phyloP scores from a whole-genome alignment of 2,888 invertebrate genomes.

The Platycheirus albimanus region DNA sequence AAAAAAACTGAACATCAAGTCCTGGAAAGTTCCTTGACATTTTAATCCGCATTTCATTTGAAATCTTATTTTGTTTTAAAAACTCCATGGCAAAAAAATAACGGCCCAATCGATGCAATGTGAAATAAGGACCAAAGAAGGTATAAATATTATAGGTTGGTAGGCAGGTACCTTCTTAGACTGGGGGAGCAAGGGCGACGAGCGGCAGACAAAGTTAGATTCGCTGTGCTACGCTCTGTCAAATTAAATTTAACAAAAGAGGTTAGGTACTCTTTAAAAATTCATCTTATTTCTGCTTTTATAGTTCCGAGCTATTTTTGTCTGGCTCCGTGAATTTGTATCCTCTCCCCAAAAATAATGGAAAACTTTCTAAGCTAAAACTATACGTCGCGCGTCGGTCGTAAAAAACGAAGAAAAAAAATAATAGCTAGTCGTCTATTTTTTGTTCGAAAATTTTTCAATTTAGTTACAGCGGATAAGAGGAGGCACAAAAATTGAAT shows the following conservation, averaged over 20 bases:
- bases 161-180: conserved; percentile 32
- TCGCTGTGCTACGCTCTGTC: background rate
- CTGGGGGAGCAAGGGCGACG: too few species aligned
- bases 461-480: conserved; percentile 61
- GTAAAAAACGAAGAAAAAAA: conserved; percentile 1
- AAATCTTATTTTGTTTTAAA: conserved; percentile 18
- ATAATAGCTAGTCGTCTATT: conserved; percentile 26
- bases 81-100: background rate
- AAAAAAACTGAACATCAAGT: conserved; percentile 26
- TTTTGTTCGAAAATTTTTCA: conserved; percentile 37
- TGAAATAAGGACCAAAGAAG: background rate
- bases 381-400: conserved; percentile 15
- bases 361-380: conserved; percentile 36
- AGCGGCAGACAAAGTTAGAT: conserved; percentile 14
- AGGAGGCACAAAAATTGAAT: conserved; percentile 61
- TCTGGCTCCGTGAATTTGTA: background rate
- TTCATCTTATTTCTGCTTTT: conserved; percentile 43
- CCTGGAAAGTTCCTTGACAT: conserved; percentile 63
- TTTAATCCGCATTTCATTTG: conserved; percentile 65
- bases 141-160: conserved; percentile 12
- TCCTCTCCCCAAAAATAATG: background rate
- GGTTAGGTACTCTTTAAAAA: conserved; percentile 38
- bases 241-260: conserved; percentile 44
- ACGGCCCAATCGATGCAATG: conserved; percentile 5
- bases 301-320: conserved; percentile 25